Conservation (phyloP, 1,140 invertebrate genomes). For the Oreohelix idahoensis region DNA sequence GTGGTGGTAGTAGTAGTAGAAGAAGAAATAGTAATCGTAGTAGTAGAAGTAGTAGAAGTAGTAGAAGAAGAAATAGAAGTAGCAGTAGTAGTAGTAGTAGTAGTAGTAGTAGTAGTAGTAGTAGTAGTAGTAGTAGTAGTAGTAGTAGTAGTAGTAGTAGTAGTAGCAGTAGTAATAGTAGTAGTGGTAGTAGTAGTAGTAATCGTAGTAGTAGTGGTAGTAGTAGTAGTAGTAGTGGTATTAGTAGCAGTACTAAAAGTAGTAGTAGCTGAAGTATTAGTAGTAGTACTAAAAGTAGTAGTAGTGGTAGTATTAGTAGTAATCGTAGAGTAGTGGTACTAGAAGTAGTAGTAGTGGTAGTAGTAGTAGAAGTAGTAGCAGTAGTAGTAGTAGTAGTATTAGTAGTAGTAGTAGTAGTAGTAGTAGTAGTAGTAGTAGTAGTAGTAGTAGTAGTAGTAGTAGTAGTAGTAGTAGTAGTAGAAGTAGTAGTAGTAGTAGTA, state of each 20-base stretch:
- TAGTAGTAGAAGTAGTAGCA: slow-evolving; percentile 26
- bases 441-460: slow-evolving; percentile 22
- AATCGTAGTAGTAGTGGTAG: too few relatives aligned
- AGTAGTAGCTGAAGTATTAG: too few relatives aligned
- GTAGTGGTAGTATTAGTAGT: too few relatives aligned
- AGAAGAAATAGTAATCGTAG: too few relatives aligned
- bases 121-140: slow-evolving; percentile 20
- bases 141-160: slow-evolving; percentile 11
- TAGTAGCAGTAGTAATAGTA: too few relatives aligned
- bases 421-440: slow-evolving; percentile 26
- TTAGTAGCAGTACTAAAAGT: too few relatives aligned
- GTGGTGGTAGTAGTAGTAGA: slow-evolving; percentile 7
- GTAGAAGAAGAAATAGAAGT: not conserved
- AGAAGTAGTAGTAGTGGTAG: slow-evolving; percentile 24
- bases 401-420: too few relatives aligned
- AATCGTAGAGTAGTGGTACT: slow-evolving; percentile 19
- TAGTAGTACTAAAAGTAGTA: too few relatives aligned
- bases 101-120: slow-evolving; percentile 7
- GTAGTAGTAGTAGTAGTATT: too few relatives aligned
- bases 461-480: slow-evolving; percentile 21
- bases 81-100: slow-evolving; percentile 6
- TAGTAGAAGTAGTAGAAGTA: too few relatives aligned
- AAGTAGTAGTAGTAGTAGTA: slow-evolving; percentile 26
- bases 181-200: too few relatives aligned
- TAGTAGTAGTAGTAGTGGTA: too few relatives aligned